A percentile compares a stretch with the other conserved stretches of the same genome.
These are phyloP conservation scores for Aleiodes leptofemur DNA, from an alignment of 2,888 invertebrate genomes.

Conservation along the genomic window DNA sequence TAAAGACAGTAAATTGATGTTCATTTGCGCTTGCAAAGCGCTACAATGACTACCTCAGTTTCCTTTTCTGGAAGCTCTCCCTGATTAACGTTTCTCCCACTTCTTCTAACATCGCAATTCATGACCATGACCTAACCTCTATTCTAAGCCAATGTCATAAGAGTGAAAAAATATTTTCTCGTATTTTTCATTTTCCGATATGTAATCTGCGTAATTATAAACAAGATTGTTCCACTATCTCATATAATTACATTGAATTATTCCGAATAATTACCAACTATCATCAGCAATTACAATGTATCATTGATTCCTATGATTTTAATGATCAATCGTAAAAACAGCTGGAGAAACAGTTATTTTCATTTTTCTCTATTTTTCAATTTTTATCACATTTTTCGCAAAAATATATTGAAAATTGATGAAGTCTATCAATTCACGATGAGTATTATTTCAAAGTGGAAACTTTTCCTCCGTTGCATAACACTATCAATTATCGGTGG, in stretches of 20 bases:
- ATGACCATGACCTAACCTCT: constrained; percentile 27
- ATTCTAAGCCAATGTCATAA: constrained; percentile 1
- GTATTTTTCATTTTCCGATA: not conserved
- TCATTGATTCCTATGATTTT: no score
- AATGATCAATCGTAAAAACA: no score
- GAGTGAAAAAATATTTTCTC: not conserved
- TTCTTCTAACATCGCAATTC: not conserved
- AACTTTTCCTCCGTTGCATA: not conserved
- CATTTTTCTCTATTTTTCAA: not conserved
- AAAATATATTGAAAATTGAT: not conserved
- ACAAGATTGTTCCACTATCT: not conserved
- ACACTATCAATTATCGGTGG: no score
- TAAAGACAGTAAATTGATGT: no score
- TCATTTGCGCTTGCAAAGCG: no score
- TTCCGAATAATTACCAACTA: no score
- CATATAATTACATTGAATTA: no score
- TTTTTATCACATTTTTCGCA: not conserved
- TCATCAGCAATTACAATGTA: no score
- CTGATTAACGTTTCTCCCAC: no score
- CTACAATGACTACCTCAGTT: no score
- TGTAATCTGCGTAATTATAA: constrained; percentile 1
- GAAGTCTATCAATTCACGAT: not conserved
- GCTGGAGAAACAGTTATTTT: not conserved
- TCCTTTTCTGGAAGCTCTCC: no score
- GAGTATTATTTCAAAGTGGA: not conserved